These are phyloP conservation scores for Dallia pectoralis DNA, from an alignment of 2,797 vertebrate species.

Conservation along the genomic window DNA sequence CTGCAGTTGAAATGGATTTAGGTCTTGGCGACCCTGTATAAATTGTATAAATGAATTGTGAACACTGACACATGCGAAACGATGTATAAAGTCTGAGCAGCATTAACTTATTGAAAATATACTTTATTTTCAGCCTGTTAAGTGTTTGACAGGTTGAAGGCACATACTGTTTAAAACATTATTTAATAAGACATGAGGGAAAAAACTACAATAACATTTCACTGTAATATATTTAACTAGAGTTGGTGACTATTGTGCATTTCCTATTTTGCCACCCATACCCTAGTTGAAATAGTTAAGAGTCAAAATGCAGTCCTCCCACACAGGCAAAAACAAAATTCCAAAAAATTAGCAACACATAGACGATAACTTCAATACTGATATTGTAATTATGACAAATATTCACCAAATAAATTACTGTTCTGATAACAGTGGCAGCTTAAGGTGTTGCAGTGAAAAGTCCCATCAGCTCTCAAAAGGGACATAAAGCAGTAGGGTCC, in stretches of 20 bases:
- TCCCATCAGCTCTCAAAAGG: neutral
- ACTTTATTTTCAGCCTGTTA: slow-evolving; percentile 68
- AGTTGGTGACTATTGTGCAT: slow-evolving; percentile 50
- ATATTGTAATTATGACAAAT: slow-evolving; percentile 49
- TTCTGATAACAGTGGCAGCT: slow-evolving; percentile 46
- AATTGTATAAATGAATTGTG: neutral
- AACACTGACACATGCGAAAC: no score
- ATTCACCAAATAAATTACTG: slow-evolving; percentile 69
- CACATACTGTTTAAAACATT: slow-evolving; percentile 68
- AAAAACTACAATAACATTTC: slow-evolving; percentile 50
- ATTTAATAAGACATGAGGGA: slow-evolving; percentile 53
- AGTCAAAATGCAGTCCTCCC: slow-evolving; percentile 25
- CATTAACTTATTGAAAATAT: slow-evolving; percentile 74
- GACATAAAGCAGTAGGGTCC: slow-evolving; percentile 3
- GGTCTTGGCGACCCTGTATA: no score
- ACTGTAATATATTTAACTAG: slow-evolving; percentile 41
- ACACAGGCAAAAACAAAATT: slow-evolving; percentile 26
- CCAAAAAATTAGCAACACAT: slow-evolving; percentile 34
- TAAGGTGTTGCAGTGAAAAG: neutral
- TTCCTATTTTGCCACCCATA: slow-evolving; percentile 44
- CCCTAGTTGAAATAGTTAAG: slow-evolving; percentile 13
- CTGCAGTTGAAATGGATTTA: neutral
- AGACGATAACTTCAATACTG: slow-evolving; percentile 64
- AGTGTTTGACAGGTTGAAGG: slow-evolving; percentile 72
- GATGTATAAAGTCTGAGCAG: slow-evolving; percentile 21